Evolutionary conservation across 2,797 vertebrate species (phyloP).

Genomic region (Chromobotia macracanthus): DNA sequence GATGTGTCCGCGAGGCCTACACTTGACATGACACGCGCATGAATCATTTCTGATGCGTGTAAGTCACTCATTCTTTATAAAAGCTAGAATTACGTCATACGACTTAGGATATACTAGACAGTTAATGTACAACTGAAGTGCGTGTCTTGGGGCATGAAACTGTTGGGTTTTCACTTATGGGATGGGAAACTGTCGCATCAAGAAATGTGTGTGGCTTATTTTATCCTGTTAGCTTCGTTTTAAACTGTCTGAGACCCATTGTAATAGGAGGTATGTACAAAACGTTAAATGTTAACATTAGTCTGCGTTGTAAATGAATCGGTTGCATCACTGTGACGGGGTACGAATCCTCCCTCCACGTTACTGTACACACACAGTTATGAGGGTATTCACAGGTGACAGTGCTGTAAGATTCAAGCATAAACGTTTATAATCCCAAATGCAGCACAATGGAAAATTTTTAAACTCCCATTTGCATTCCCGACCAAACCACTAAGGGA

Average conservation of each 20-base stretch:
- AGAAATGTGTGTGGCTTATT: neutral
- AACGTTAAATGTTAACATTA: conserved; percentile 57
- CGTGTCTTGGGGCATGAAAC: conserved; percentile 17
- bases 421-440: conserved; percentile 24
- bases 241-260: conserved; percentile 1
- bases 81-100: conserved; percentile 47
- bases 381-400: conserved; percentile 61
- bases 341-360: conserved; percentile 57
- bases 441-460: conserved; percentile 44
- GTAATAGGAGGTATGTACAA: neutral
- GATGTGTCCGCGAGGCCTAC: conserved; percentile 38
- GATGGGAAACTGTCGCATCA: conserved; percentile 10
- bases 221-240: neutral
- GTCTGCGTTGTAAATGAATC: conserved; percentile 51
- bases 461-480: conserved; percentile 51
- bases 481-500: conserved; percentile 46
- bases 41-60: conserved; percentile 35
- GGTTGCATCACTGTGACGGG: conserved; percentile 68
- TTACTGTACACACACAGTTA: neutral
- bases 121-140: conserved; percentile 36
- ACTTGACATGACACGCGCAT: conserved; percentile 39
- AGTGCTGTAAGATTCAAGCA: conserved; percentile 16
- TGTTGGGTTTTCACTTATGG: conserved; percentile 37
- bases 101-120: conserved; percentile 47
- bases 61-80: conserved; percentile 46